Evolutionary conservation across 2,797 vertebrate genomes (phyloP).

Genomic region (Hipposideros larvatus): DNA sequence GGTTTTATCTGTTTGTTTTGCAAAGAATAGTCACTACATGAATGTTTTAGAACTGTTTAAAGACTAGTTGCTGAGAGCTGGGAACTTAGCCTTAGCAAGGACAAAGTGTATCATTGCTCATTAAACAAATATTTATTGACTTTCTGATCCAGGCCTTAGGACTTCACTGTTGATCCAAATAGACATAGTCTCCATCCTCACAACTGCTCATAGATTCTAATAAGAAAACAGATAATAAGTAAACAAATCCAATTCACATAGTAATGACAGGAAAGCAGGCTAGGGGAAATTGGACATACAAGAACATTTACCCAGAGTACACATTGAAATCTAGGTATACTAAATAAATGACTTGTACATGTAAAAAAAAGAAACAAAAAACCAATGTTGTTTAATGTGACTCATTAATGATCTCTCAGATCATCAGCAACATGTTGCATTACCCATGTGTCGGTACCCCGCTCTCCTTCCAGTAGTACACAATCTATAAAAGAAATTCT

Average conservation of each 20-base stretch:
- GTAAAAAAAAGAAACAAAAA: background rate
- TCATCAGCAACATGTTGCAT: background rate
- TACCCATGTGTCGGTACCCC: background rate
- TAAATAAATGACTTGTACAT: background rate
- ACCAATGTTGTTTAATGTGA: background rate
- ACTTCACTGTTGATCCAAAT: background rate
- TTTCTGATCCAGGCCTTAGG: background rate
- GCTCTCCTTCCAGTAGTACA: background rate
- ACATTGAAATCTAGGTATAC: background rate
- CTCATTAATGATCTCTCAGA: background rate
- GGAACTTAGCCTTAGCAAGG: background rate
- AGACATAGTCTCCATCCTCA: background rate
- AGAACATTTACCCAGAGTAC: background rate
- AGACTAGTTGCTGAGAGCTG: background rate
- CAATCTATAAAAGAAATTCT: background rate
- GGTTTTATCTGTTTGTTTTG: background rate
- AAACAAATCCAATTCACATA: background rate
- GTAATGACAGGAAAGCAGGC: background rate
- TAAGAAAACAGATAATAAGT: background rate
- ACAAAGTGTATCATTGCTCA: background rate
- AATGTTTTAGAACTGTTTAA: background rate
- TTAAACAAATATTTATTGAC: conserved; percentile 7
- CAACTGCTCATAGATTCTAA: background rate
- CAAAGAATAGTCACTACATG: background rate
- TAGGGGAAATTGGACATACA: background rate